Percentiles rank a stretch among this genome's conserved stretches.
Conservation (phyloP, 2,797 vertebrate species). For the Scleropages formosus region DNA sequence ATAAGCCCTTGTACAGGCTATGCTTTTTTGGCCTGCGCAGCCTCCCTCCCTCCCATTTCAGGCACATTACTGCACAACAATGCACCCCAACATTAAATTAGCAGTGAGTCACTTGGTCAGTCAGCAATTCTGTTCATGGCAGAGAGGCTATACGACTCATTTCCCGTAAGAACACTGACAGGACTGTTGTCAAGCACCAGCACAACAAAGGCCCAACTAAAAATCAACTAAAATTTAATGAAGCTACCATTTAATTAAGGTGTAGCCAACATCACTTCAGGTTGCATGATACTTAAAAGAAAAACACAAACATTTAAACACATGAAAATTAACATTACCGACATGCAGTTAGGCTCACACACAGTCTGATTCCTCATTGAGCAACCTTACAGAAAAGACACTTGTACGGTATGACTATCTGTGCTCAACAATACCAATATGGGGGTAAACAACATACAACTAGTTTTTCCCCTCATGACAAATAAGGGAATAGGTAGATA, state of each 20-base stretch:
- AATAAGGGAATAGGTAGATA: no score
- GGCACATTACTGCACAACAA: slow-evolving; percentile 41
- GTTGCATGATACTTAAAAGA: neutral
- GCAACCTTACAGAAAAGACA: no score
- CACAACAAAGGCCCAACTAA: neutral
- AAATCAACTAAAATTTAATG: neutral
- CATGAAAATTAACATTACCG: neutral
- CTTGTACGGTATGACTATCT: no score
- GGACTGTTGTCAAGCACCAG: neutral
- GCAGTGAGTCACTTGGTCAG: slow-evolving; percentile 55
- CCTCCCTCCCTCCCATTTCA: slow-evolving; percentile 49
- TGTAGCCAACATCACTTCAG: no score
- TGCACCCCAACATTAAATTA: slow-evolving; percentile 41
- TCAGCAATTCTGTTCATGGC: slow-evolving; percentile 27
- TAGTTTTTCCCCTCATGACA: no score
- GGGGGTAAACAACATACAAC: no score
- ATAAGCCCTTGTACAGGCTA: slow-evolving; percentile 44
- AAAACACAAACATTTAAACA: neutral
- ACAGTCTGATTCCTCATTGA: neutral
- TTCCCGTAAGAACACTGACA: slow-evolving; percentile 3
- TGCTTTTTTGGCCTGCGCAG: slow-evolving; percentile 49
- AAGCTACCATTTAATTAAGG: neutral
- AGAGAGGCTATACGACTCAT: neutral
- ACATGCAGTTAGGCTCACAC: neutral
- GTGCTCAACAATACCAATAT: no score